Evolutionary conservation across 2,797 vertebrate species (phyloP), one percentile per base, ranked within the genome.

Genomic region (Galago senegalensis): DNA sequence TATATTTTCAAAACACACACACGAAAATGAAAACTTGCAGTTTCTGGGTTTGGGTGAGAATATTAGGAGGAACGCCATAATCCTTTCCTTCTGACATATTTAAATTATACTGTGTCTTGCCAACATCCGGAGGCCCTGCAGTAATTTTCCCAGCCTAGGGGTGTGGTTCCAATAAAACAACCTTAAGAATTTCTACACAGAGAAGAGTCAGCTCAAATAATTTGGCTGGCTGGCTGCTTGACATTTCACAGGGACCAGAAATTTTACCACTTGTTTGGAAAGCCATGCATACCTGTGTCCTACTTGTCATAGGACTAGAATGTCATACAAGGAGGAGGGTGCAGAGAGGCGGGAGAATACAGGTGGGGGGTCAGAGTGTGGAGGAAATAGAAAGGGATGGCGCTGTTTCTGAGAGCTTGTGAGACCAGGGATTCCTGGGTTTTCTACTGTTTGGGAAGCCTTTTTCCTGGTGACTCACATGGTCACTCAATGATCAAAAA

Each of bases 61-160:
- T 61, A 75, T 61, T 63, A 89, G 49, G 21, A 91, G 75, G 73
- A 82, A 94, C 79, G n/a, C 70, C 49, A 9, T 37, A 73, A 82
- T 87, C 37, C 43, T 89, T 73, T 73, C 61, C 40, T 63, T 83
- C 58, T 83, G 40, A 79, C 84, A 31, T 16, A 63, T 69, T 85
- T 87, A 87, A 65, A n/a, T 92, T 63, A 67, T 2, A 56, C 29
- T 53, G 46, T 58, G 23, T 69, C 13, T 80, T 90, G 95, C 77
- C 72, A 70, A 31, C 58, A 87, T 58, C 69, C 2, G 0, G 49
- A 86, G 25, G 43, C 56, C 88, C 40, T 5, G 1, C 23, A 80
- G 77, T 21, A 49, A 43, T 9, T 34, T 80, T 92, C 70, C 23
- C 40, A 63, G 81, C 18, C 53, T 43, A 84, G 23, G 12, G 81